These are phyloP conservation scores for Intellagama lesueurii DNA, from an alignment of 2,797 vertebrate species.

Conservation along the genomic window DNA sequence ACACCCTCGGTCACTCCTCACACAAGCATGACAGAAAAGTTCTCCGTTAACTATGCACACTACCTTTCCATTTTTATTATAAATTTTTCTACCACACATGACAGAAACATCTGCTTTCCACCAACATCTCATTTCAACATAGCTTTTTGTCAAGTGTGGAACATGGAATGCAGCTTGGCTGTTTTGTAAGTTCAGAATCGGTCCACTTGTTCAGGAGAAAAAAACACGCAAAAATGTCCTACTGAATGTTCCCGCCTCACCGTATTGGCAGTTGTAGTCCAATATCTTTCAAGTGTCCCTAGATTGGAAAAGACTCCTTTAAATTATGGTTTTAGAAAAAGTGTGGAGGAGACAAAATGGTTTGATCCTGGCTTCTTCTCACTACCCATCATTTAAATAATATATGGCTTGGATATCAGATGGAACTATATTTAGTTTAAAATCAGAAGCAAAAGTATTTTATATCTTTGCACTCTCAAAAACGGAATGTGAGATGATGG, in stretches of 20 bases:
- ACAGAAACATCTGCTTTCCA: not conserved
- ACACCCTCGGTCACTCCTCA: no score
- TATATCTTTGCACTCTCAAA: no score
- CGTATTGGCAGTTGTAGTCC: not conserved
- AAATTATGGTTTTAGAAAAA: not conserved
- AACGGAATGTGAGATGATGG: no score
- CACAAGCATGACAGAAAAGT: no score
- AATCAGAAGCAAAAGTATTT: not conserved
- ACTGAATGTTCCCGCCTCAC: not conserved
- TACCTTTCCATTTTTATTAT: not conserved
- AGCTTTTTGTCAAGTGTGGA: not conserved
- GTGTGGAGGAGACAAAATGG: not conserved
- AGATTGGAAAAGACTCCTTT: not conserved
- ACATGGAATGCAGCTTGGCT: not conserved
- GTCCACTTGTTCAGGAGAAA: not conserved
- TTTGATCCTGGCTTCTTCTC: not conserved
- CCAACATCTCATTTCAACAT: no score
- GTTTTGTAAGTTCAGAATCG: not conserved
- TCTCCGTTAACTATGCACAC: not conserved
- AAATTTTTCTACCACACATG: not conserved
- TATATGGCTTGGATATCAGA: not conserved
- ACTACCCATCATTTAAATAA: not conserved
- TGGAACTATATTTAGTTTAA: not conserved
- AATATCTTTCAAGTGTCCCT: not conserved
- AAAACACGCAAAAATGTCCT: not conserved